Conservation (phyloP, 2,888 invertebrate species). For the Chirona hameri region DNA sequence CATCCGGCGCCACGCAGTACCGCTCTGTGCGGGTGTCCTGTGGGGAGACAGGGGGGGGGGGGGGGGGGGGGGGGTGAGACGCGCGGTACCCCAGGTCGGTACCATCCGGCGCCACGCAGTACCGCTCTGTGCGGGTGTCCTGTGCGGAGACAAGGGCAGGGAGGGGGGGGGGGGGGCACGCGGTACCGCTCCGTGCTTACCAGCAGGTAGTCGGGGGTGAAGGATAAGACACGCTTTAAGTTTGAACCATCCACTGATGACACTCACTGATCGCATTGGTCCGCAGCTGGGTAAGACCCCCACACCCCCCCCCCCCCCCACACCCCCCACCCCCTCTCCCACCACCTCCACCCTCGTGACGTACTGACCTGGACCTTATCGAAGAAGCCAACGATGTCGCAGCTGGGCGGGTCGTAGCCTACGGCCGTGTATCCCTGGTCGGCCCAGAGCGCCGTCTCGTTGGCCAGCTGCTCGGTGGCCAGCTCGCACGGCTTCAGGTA, state of each 20-base stretch:
- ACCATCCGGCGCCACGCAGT: background rate
- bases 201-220: no score
- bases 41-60: no score
- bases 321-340: no score
- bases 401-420: background rate
- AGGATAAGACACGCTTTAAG: no score
- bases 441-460: background rate
- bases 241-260: no score
- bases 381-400: slow-evolving; percentile 11
- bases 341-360: background rate
- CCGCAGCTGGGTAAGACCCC: no score
- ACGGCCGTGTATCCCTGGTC: background rate
- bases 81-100: background rate
- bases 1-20: background rate
- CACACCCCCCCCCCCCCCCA: no score
- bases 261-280: no score
- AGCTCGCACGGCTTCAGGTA: slow-evolving; percentile 26
- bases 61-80: no score
- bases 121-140: background rate
- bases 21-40: background rate
- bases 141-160: background rate
- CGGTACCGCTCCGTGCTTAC: no score
- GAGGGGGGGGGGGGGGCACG: no score
- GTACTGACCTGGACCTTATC: background rate
- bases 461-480: background rate